Percentiles rank a stretch among this genome's conserved stretches.
Evolutionary conservation across 2,888 invertebrate species (phyloP).

Genomic region (Brachycybe producta): DNA sequence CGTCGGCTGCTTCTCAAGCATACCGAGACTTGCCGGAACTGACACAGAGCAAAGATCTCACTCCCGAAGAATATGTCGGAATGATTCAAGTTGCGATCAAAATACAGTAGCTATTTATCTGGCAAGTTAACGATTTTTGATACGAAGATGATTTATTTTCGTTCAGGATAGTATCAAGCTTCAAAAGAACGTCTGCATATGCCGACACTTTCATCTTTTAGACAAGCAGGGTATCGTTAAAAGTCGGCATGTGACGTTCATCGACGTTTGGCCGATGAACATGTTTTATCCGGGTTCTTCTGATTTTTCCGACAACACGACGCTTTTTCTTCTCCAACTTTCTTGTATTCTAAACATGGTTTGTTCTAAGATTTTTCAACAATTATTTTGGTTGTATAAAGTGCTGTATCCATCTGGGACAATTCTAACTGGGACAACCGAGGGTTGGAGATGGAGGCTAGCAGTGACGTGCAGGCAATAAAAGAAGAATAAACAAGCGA

Average conservation of each 20-base stretch:
- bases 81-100: slow-evolving; percentile 45
- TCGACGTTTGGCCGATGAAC: slow-evolving; percentile 97
- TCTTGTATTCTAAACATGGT: slow-evolving; percentile 89
- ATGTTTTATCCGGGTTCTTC: slow-evolving; percentile 65
- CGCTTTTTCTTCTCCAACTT: slow-evolving; percentile 89
- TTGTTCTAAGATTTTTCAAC: too few species aligned
- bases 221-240: slow-evolving; percentile 62
- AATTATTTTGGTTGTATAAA: too few species aligned
- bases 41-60: slow-evolving; percentile 36
- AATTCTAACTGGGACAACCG: too few species aligned
- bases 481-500: too few species aligned
- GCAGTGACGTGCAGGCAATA: too few species aligned
- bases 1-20: background rate
- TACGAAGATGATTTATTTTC: too few species aligned
- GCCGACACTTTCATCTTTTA: slow-evolving; percentile 74
- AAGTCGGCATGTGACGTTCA: slow-evolving; percentile 53
- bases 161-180: slow-evolving; percentile 68
- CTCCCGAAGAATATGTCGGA: slow-evolving; percentile 57
- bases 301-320: slow-evolving; percentile 72
- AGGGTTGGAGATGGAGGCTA: too few species aligned
- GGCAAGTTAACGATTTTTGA: too few species aligned
- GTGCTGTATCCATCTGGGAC: too few species aligned
- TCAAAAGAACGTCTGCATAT: slow-evolving; percentile 87
- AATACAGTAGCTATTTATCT: background rate
- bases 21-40: slow-evolving; percentile 35